Base-by-base conservation (phyloP, 2,888 invertebrate species). In the Erebia palarica region DNA sequence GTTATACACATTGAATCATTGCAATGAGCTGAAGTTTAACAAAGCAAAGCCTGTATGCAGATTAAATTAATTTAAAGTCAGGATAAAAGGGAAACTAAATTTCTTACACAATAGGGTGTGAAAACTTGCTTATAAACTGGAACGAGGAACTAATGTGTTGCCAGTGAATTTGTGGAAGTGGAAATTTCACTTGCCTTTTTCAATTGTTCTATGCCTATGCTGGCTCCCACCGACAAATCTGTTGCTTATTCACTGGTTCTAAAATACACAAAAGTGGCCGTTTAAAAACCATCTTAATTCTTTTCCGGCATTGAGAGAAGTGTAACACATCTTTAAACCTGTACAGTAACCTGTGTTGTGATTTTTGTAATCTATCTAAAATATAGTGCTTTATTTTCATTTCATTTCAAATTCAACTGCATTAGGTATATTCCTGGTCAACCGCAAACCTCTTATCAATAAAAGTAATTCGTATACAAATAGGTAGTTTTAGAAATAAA, bases 1-100 rank as follows among this genome's bases (percentile, higher is more conserved):
- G 74, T 76, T 72, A 67, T 66, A 65, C 59, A 61, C 71, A 71
- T 73, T 73, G 66, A 73, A 71, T 73, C 69, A 70, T 67, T 59
- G 69, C 69, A 59, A 44, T 63, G 66, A 65, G 61, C 44, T 47
- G 63, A 69, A 64, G 53, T 42, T 61, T 27, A 27, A 58, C 61
- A 70, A 70, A 66, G 65, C 61, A 61, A 53, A 66, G 66, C 55
- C 47, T 57, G 55, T 69, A 65, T 49, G 51, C 75, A 78, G 59
- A 61, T 53, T 59, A 67, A 9, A 36, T 36, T 36, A 36, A 51
- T 68, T 68, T 61, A 10, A 49, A 49, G 7, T 10, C 8, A 55
- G 14, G 10, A 58, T 58, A 21, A 21, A 64, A 49, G 51, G 9
- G 27, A 64, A 64, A 13, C n/a, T 36, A 36, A 10, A n/a, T 21